A percentile compares a stretch with the other conserved stretches of the same genome.
These are phyloP conservation scores for Carassius gibelio DNA, from an alignment of 2,113 vertebrate species.

Conservation along the genomic window DNA sequence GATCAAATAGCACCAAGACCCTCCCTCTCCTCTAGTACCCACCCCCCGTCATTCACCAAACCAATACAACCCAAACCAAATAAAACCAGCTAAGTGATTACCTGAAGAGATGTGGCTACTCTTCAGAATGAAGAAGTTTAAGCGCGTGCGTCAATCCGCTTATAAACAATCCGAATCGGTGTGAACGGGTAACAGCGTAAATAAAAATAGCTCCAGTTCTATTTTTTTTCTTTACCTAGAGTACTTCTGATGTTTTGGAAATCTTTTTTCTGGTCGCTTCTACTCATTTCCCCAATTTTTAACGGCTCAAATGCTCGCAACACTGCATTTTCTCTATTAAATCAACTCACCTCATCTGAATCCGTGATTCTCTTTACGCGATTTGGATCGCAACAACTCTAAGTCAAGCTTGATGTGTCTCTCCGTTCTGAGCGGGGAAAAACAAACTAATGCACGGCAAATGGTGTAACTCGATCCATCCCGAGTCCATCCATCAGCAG, in stretches of 20 bases:
- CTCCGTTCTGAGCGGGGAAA: conserved; percentile 67
- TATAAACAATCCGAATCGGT: background rate
- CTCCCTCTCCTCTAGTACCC: conserved; percentile 61
- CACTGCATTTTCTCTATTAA: conserved; percentile 40
- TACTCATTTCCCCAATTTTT: background rate
- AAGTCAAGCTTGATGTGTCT: conserved; percentile 31
- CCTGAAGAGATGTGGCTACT: background rate
- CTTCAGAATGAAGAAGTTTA: conserved; percentile 1
- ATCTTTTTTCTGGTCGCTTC: conserved; percentile 44
- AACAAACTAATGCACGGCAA: conserved; percentile 83
- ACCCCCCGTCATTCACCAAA: conserved; percentile 54
- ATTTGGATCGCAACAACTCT: conserved; percentile 44
- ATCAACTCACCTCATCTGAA: conserved; percentile 79
- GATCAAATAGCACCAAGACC: conserved; percentile 69
- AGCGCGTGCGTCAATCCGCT: background rate
- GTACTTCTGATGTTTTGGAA: conserved; percentile 37
- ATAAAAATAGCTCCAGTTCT: conserved; percentile 65
- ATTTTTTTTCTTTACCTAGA: conserved; percentile 42
- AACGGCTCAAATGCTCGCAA: background rate
- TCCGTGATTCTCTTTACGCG: conserved; percentile 48
- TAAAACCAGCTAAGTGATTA: conserved; percentile 9
- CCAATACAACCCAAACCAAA: conserved; percentile 28
- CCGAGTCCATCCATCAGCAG: conserved; percentile 78
- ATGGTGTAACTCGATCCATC: conserved; percentile 87
- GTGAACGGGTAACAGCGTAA: conserved; percentile 6